phyloP scores from a whole-genome alignment of 2,797 vertebrate genomes.

The Buphagus erythrorhynchus region DNA sequence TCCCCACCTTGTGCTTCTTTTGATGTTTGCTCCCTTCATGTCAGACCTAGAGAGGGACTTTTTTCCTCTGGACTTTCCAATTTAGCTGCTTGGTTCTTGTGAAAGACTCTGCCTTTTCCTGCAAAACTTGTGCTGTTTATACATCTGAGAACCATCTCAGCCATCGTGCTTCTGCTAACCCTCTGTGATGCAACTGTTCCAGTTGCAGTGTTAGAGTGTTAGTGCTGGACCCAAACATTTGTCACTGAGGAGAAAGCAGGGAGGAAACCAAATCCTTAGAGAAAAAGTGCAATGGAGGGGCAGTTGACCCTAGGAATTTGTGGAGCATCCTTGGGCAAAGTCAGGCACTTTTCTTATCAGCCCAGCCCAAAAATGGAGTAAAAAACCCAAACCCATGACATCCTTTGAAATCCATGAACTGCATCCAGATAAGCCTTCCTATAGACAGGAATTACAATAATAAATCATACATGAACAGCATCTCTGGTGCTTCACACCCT shows the following conservation, averaged over 20 bases:
- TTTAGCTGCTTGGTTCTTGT: neutral
- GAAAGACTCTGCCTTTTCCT: neutral
- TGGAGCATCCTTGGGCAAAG: neutral
- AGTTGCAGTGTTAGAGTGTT: neutral
- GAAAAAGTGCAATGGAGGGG: neutral
- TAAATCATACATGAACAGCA: neutral
- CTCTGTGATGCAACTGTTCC: neutral
- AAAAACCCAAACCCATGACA: neutral
- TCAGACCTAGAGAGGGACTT: neutral
- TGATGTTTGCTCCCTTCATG: neutral
- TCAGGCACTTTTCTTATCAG: neutral
- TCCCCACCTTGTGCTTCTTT: neutral
- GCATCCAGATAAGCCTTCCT: neutral
- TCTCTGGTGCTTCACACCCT: neutral
- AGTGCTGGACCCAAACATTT: neutral
- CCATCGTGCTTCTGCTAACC: fast-evolving
- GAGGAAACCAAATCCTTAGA: neutral
- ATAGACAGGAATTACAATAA: neutral
- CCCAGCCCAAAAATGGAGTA: neutral
- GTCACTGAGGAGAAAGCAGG: neutral
- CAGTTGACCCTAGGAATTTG: neutral
- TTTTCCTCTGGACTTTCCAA: neutral
- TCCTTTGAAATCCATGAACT: neutral
- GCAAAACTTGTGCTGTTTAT: neutral
- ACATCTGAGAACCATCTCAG: neutral